phyloP scores from a whole-genome alignment of 2,113 vertebrate species.

The Tachycineta bicolor region DNA sequence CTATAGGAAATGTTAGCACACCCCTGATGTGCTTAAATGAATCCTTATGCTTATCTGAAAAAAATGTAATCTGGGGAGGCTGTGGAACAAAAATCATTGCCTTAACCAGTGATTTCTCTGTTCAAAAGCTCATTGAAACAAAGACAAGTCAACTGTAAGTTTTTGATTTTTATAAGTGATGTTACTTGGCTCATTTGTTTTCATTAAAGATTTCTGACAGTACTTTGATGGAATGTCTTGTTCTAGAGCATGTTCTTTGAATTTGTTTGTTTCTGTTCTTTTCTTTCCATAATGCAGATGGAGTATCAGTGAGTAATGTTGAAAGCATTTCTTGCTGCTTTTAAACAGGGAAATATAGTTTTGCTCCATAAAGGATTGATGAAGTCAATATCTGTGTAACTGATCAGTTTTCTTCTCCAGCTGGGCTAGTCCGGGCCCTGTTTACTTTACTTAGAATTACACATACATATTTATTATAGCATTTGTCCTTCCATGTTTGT shows the following conservation, averaged over 20 bases:
- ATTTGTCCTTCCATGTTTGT: neutral
- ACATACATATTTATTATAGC: neutral
- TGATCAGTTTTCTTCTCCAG: neutral
- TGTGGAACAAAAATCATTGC: constrained; percentile 89
- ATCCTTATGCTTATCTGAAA: constrained; percentile 79
- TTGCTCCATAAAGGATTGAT: neutral
- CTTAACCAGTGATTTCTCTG: constrained; percentile 81
- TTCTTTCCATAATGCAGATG: neutral
- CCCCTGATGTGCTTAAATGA: constrained; percentile 87
- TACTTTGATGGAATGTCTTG: neutral
- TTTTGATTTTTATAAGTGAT: neutral
- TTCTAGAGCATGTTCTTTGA: neutral
- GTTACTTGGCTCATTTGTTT: neutral
- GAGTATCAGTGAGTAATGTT: neutral
- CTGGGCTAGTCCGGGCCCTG: neutral
- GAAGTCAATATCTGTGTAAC: neutral
- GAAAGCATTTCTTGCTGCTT: neutral
- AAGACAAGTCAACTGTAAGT: constrained; percentile 84
- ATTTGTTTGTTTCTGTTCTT: neutral
- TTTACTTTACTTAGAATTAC: neutral
- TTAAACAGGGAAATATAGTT: neutral
- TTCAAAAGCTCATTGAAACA: constrained; percentile 88
- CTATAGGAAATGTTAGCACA: constrained; percentile 82
- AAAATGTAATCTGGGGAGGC: constrained; percentile 84
- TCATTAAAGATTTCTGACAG: neutral